Evolutionary conservation across 2,113 vertebrate species (phyloP).

Genomic region (Gallinago jamesoni): DNA sequence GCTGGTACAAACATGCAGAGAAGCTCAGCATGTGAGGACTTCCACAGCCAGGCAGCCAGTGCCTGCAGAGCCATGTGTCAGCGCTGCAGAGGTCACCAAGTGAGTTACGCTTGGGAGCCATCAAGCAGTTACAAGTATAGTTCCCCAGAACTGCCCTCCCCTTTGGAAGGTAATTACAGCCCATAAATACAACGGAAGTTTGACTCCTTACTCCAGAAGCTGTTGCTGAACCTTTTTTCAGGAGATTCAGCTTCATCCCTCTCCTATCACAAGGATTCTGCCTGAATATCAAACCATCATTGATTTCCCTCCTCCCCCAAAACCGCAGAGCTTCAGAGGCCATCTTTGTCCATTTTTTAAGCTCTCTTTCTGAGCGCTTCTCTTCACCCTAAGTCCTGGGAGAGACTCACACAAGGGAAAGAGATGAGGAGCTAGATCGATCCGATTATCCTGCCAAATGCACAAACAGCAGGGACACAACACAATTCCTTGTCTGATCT

Average conservation of each 20-base stretch:
- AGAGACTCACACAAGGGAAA: not conserved
- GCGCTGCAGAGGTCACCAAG: not conserved
- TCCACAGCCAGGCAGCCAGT: not conserved
- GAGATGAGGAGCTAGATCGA: not conserved
- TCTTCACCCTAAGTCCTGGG: not conserved
- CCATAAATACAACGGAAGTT: not conserved
- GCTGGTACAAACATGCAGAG: not conserved
- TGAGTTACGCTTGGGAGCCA: not conserved
- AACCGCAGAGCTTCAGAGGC: not conserved
- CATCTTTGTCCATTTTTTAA: not conserved
- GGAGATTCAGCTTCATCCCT: not conserved
- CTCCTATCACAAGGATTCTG: not conserved
- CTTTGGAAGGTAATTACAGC: not conserved
- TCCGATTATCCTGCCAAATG: not conserved
- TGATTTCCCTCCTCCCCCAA: not conserved
- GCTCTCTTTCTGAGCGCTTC: not conserved
- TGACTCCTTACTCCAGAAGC: not conserved
- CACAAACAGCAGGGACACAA: not conserved
- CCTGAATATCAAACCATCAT: not conserved
- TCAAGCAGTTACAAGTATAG: not conserved
- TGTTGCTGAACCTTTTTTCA: not conserved
- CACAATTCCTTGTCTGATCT: not conserved
- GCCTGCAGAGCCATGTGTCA: not conserved
- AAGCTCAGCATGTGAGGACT: not conserved
- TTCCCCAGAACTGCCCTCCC: not conserved